Evolutionary conservation across 2,113 vertebrate genomes (phyloP).

Genomic region (human (Homo sapiens)): GRCh38 chr4:187507001-187507500

Average conservation of each 20-base stretch:
- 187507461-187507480: background rate
- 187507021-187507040: background rate
- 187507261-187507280: background rate
- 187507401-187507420: background rate
- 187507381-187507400: background rate
- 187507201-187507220: background rate
- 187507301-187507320: background rate
- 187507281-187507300: background rate
- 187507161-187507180: background rate
- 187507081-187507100: background rate
- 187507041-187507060: background rate
- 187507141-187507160: background rate
- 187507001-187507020: background rate
- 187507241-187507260: background rate
- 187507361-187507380: background rate
- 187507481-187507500: background rate
- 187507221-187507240: background rate
- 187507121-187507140: background rate
- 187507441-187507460: background rate
- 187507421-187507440: background rate
- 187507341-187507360: background rate
- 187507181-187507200: background rate
- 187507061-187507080: background rate
- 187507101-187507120: background rate
- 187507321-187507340: background rate